A percentile compares a stretch with the other conserved stretches of the same genome.
Evolutionary conservation across 2,113 vertebrate species (phyloP).

Genomic region (Scatophagus argus): DNA sequence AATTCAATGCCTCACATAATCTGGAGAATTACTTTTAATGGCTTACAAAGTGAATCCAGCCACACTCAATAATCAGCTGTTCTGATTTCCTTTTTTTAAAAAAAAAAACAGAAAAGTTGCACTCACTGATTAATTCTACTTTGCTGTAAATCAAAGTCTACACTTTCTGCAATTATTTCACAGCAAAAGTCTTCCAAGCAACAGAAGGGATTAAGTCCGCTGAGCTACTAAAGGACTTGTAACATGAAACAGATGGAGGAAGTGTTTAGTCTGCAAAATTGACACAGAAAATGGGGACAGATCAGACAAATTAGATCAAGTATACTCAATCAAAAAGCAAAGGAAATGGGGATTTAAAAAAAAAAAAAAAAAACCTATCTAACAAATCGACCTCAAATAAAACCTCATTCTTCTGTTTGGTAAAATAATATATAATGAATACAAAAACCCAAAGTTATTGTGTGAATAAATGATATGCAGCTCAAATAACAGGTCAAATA

Average conservation of each 20-base stretch:
- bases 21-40: not conserved
- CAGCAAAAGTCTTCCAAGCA: conserved; percentile 33
- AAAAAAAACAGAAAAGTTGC: not conserved
- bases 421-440: not conserved
- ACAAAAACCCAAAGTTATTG: not conserved
- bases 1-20: not conserved
- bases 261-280: conserved; percentile 42
- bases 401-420: not conserved
- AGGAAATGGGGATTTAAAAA: not conserved
- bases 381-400: too few species aligned
- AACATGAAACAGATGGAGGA: conserved; percentile 55
- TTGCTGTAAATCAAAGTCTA: conserved; percentile 36
- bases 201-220: conserved; percentile 44
- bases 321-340: conserved; percentile 7
- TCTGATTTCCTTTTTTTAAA: conserved; percentile 17
- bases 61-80: not conserved
- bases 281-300: not conserved
- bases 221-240: conserved; percentile 16
- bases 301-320: conserved; percentile 3
- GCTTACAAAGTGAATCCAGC: not conserved
- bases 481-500: not conserved
- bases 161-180: conserved; percentile 39
- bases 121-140: conserved; percentile 5
- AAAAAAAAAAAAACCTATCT: not conserved
- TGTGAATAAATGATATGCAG: not conserved